Percentiles rank a stretch among this genome's conserved stretches.
Conservation (phyloP, 2,888 invertebrate genomes). For the Torymus tubicola region DNA sequence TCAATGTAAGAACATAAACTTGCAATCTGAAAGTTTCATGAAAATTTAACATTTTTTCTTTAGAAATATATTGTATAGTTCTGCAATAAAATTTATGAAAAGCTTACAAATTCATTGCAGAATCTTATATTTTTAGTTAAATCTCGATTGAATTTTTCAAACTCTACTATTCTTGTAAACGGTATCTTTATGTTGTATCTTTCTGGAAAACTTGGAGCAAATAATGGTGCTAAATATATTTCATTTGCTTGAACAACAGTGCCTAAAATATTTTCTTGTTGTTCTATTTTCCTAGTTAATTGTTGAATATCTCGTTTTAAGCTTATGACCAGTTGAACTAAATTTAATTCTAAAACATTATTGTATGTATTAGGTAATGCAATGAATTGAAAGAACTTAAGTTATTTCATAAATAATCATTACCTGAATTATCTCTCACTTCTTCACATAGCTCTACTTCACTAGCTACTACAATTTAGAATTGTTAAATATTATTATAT, state of each 20-base stretch:
- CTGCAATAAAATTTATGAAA: background rate
- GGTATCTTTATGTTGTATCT: constrained; percentile 43
- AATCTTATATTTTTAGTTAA: constrained; percentile 28
- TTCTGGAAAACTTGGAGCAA: constrained; percentile 46
- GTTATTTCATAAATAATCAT: background rate
- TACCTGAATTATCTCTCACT: constrained; percentile 11
- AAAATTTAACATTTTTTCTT: too few relatives aligned
- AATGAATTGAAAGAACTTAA: background rate
- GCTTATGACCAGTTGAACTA: constrained; percentile 40
- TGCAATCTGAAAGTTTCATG: constrained; percentile 34
- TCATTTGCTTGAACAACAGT: constrained; percentile 40
- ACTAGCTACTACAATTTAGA: background rate
- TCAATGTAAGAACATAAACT: constrained; percentile 48
- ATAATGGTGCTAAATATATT: constrained; percentile 41
- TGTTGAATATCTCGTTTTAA: constrained; percentile 35
- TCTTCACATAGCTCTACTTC: background rate
- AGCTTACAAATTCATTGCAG: constrained; percentile 55
- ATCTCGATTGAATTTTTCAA: constrained; percentile 47
- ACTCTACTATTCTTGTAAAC: constrained; percentile 36
- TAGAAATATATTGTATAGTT: too few relatives aligned
- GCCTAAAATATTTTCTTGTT: constrained; percentile 40
- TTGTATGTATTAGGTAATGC: too few relatives aligned
- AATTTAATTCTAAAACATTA: constrained; percentile 38
- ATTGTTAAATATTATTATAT: background rate
- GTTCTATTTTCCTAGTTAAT: constrained; percentile 34